phyloP scores from a whole-genome alignment of 2,888 invertebrate genomes.

The Philopedon plagiatum region DNA sequence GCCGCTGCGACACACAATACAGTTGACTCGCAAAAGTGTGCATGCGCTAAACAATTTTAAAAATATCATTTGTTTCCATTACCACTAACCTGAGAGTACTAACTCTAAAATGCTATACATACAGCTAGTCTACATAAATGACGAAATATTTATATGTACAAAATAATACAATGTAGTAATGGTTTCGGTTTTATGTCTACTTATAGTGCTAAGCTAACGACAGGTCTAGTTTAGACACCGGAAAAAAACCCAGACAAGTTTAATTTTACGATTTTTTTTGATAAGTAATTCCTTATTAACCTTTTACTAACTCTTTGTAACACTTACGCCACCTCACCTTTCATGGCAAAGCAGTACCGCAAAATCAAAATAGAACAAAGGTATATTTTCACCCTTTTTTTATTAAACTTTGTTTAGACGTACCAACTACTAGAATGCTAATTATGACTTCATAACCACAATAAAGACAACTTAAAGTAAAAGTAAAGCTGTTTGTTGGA shows the following conservation, averaged over 20 bases:
- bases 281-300: not conserved
- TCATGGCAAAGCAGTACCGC: too few species aligned
- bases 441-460: too few species aligned
- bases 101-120: conserved; percentile 71
- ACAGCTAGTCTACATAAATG: conserved; percentile 69
- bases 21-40: conserved; percentile 68
- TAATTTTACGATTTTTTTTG: conserved; percentile 39
- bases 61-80: conserved; percentile 63
- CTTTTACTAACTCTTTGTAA: not conserved
- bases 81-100: conserved; percentile 68
- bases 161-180: conserved; percentile 63
- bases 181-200: conserved; percentile 60
- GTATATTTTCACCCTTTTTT: too few species aligned
- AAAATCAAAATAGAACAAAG: too few species aligned
- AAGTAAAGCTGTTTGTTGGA: too few species aligned
- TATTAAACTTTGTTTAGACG: too few species aligned
- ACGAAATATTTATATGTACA: conserved; percentile 67
- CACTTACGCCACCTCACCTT: too few species aligned
- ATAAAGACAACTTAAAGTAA: too few species aligned
- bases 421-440: too few species aligned
- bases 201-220: conserved; percentile 65
- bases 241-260: conserved; percentile 41
- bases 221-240: conserved; percentile 52
- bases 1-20: conserved; percentile 67
- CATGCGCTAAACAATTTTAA: conserved; percentile 65